Conservation (phyloP, 2,113 vertebrate species). For the Cynopterus brachyotis region DNA sequence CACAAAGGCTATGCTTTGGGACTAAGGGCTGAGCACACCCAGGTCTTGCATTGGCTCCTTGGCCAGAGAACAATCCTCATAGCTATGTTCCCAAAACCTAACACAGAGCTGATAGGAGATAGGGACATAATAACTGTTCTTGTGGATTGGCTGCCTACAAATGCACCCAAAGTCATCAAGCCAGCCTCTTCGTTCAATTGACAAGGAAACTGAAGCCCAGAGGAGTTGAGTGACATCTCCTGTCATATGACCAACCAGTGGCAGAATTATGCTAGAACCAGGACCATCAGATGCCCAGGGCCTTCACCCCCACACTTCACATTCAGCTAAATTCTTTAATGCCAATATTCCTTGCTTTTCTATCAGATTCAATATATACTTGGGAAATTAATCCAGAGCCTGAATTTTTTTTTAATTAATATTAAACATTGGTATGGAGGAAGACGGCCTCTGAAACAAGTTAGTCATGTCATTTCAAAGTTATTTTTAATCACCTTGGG, state of each 20-base stretch:
- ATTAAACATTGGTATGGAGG: conserved; percentile 56
- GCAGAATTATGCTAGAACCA: not conserved
- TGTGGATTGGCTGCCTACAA: not conserved
- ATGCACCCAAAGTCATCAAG: not conserved
- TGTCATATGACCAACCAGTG: not conserved
- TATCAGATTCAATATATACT: not conserved
- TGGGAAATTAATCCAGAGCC: conserved; percentile 1
- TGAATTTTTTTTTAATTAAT: conserved; percentile 69
- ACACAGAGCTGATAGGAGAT: not conserved
- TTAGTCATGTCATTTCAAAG: conserved; percentile 64
- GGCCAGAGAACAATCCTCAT: not conserved
- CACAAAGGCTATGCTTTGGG: not conserved
- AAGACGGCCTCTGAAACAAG: conserved; percentile 62
- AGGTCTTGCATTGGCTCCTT: not conserved
- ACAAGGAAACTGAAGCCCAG: not conserved
- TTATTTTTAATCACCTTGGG: conserved; percentile 62
- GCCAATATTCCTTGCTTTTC: not conserved
- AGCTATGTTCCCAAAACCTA: not conserved
- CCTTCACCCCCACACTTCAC: not conserved
- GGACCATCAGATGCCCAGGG: rapidly evolving
- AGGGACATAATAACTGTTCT: not conserved
- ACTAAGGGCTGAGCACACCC: rapidly evolving
- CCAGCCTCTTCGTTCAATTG: not conserved
- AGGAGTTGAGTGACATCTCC: not conserved
- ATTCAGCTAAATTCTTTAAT: not conserved